phyloP scores from a whole-genome alignment of 2,888 invertebrate species.

The Pocota personata region DNA sequence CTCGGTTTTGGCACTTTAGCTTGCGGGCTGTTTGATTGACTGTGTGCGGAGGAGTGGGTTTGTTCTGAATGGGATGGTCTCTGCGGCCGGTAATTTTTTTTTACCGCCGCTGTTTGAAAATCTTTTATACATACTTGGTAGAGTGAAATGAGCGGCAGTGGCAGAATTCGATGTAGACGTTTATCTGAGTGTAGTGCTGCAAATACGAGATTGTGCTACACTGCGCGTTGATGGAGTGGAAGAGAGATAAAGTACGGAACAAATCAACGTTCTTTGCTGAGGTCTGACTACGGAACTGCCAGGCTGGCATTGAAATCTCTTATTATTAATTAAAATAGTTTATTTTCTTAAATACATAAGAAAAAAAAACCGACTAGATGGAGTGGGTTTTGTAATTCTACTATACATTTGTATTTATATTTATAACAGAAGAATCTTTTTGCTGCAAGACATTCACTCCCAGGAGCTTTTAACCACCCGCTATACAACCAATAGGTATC shows the following conservation, averaged over 20 bases:
- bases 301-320: not conserved
- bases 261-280: not conserved
- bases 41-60: conserved; percentile 19
- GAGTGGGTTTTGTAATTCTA: too few relatives aligned
- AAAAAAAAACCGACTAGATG: too few relatives aligned
- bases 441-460: too few relatives aligned
- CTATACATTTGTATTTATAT: too few relatives aligned
- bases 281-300: not conserved
- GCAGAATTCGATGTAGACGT: not conserved
- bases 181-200: not conserved
- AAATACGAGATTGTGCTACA: not conserved
- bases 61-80: conserved; percentile 19
- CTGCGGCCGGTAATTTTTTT: not conserved
- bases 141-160: conserved; percentile 16
- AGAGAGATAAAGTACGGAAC: not conserved
- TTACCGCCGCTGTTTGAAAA: conserved; percentile 4
- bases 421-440: too few relatives aligned
- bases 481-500: too few relatives aligned
- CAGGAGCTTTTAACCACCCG: too few relatives aligned
- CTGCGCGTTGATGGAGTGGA: not conserved
- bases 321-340: not conserved
- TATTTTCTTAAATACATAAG: too few relatives aligned
- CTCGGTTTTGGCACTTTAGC: not conserved
- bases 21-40: conserved; percentile 21
- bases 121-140: not conserved